Evolutionary conservation across 2,888 invertebrate genomes (phyloP), one percentile per base, ranked within the genome.

Genomic region (Mesochorus sp.): DNA sequence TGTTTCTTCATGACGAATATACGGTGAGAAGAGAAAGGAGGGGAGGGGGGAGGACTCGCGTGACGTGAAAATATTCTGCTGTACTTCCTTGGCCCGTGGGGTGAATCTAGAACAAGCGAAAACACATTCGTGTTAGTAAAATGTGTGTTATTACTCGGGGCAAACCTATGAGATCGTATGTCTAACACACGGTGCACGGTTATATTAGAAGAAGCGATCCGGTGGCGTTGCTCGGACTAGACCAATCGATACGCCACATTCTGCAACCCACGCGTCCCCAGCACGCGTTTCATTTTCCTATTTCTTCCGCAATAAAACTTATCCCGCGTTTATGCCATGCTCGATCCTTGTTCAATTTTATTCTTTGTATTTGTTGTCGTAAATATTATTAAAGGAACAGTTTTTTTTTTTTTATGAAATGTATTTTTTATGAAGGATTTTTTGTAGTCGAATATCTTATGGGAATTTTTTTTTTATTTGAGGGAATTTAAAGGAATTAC

Each of bases 171-270:
- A 34, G 19, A n/a, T n/a, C 17, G 42, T 53, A 55, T 62, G 44
- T 44, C n/a, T n/a, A n/a, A n/a, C n/a, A 47, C 8, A 21, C 47
- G 49, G 57, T 51, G 26, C 51, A 66, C 47, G 72, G n/a, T n/a
- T n/a, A n/a, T n/a, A 55, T 59, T 26, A 12, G 28, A 44, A 42
- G 24, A 49, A 57, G 62, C 31, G 21, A 17, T 19, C 24, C 70
- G 31, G 61, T 34, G 55, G n/a, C n/a, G 37, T 66, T 26, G 67
- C 14, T 14, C 37, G 47, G 37, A 39, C 31, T 74, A 47, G 31
- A 51, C 51, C 49, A 76, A 76, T 76, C 76, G 71, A 76, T 76
- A 66, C 57, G 49, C 71, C 64, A 51, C 57, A 49, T 67, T 67
- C 64, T 64, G 39, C 76, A 59, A 59, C 57, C 76, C 51, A 59